Evolutionary conservation across 2,797 vertebrate species (phyloP).

Genomic region (Tragelaphus oryx): DNA sequence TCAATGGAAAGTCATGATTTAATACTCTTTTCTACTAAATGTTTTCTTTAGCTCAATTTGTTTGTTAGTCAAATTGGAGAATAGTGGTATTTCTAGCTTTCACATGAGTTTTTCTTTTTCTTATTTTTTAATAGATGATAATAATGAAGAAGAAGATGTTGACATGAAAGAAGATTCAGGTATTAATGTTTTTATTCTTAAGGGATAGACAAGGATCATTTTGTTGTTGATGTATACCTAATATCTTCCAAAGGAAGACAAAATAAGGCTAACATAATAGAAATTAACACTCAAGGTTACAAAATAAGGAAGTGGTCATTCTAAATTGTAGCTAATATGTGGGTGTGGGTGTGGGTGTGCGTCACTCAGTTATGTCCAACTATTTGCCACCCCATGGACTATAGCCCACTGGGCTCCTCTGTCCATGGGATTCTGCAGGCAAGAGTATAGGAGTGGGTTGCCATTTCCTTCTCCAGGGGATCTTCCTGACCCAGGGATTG

Average conservation of each 20-base stretch:
- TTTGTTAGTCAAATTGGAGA: not conserved
- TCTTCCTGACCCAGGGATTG: not conserved
- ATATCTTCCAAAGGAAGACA: conserved; percentile 20
- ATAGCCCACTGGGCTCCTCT: not conserved
- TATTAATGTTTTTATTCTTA: conserved; percentile 62
- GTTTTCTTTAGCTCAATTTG: not conserved
- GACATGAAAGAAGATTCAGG: conserved; percentile 77
- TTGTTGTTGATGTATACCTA: not conserved
- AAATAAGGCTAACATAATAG: conserved; percentile 12
- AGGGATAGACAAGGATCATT: not conserved
- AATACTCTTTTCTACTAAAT: not conserved
- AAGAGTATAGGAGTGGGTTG: not conserved
- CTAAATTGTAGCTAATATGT: not conserved
- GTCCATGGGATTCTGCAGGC: not conserved
- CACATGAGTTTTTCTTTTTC: conserved; percentile 6
- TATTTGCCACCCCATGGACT: not conserved
- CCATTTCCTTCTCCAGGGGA: not conserved
- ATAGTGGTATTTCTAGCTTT: not conserved
- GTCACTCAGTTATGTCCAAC: not conserved
- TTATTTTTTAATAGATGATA: conserved; percentile 69
- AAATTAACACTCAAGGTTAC: not conserved
- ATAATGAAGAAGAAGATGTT: conserved; percentile 71
- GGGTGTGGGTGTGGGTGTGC: not conserved
- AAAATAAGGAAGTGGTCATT: not conserved
- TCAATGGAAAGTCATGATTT: not conserved